Evolutionary conservation across 1,140 invertebrate species (phyloP).

Genomic region (Samia ricini): DNA sequence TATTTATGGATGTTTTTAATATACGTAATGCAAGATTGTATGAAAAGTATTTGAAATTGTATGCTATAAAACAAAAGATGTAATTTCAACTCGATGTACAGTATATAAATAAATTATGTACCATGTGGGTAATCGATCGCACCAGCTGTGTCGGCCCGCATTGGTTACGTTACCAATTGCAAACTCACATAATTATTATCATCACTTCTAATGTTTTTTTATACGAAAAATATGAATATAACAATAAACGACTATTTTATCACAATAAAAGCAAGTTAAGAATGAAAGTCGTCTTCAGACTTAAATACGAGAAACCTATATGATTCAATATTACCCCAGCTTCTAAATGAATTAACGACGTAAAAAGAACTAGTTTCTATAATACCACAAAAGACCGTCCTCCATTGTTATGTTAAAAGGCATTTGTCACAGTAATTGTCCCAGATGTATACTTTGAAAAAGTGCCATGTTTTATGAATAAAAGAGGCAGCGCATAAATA

Average conservation of each 20-base stretch:
- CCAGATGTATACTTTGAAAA: conserved; percentile 23
- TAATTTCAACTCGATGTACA: not conserved
- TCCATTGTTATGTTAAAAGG: conserved; percentile 46
- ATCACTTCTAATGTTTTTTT: not conserved
- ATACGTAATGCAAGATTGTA: too few relatives aligned
- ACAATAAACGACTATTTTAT: not conserved
- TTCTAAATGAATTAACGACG: too few relatives aligned
- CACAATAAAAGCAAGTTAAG: not conserved
- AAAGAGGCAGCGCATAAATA: conserved; percentile 18
- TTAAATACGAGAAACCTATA: too few relatives aligned
- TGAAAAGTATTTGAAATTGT: not conserved
- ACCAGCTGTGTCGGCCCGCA: not conserved
- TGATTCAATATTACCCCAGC: too few relatives aligned
- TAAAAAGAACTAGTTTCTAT: not conserved
- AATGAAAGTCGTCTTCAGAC: too few relatives aligned
- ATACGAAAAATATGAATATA: not conserved
- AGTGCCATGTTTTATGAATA: conserved; percentile 22
- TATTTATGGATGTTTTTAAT: too few relatives aligned
- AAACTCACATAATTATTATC: not conserved
- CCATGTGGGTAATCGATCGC: not conserved
- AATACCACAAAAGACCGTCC: conserved; percentile 24
- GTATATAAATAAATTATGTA: not conserved
- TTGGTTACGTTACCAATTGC: conserved; percentile 1
- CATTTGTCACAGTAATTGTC: conserved; percentile 43
- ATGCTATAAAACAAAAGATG: too few relatives aligned